A percentile compares a stretch with the other conserved stretches of the same genome.
Evolutionary conservation across 2,888 invertebrate genomes (phyloP).

Genomic region (Andrena praecox): DNA sequence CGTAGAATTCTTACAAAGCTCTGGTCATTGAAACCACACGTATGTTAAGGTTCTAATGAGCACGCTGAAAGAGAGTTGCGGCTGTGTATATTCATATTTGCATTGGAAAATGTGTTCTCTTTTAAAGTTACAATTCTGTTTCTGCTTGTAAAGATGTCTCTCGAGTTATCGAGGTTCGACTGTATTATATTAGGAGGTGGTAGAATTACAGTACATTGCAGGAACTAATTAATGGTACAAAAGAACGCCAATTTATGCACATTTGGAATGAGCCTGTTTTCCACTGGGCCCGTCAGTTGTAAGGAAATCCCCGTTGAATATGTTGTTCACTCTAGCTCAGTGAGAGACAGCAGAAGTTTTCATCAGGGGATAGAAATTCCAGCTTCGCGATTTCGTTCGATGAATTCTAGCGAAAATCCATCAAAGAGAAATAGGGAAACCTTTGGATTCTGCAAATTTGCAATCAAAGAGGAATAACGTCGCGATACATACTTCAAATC

Average conservation of each 20-base stretch:
- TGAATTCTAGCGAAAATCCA: neutral
- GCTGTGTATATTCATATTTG: neutral
- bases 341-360: slow-evolving; percentile 3
- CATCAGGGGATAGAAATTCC: neutral
- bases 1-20: slow-evolving; percentile 4
- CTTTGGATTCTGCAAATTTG: neutral
- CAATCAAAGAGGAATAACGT: neutral
- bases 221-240: too few relatives aligned
- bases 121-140: slow-evolving; percentile 7
- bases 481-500: neutral
- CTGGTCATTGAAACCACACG: neutral
- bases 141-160: neutral
- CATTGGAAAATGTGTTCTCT: neutral
- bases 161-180: too few relatives aligned
- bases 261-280: too few relatives aligned
- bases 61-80: too few relatives aligned
- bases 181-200: too few relatives aligned
- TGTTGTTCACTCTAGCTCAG: neutral
- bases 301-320: slow-evolving; percentile 10
- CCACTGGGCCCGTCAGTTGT: too few relatives aligned
- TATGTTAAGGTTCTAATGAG: slow-evolving; percentile 2
- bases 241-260: too few relatives aligned
- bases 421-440: neutral
- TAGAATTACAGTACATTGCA: too few relatives aligned
- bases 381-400: neutral